These are phyloP conservation scores for Magallana ariakensis DNA, from an alignment of 1,140 invertebrate species.

Conservation along the genomic window DNA sequence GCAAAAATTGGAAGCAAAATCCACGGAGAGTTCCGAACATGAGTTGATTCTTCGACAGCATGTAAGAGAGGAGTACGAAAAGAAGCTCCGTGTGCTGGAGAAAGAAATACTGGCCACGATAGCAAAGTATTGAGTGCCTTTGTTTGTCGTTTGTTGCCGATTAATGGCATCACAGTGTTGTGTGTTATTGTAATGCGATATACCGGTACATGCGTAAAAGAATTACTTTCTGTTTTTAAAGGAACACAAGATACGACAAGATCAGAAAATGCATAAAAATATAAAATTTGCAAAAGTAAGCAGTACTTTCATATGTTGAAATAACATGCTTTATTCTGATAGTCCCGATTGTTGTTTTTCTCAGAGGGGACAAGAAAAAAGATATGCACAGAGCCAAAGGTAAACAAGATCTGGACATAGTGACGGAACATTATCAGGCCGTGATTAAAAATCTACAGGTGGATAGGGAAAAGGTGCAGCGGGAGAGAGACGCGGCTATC, in stretches of 20 bases:
- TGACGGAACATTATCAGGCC: slow-evolving; percentile 30
- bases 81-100: background rate
- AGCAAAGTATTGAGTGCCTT: background rate
- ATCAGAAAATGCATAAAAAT: too few relatives aligned
- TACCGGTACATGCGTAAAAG: too few relatives aligned
- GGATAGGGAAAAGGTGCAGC: slow-evolving; percentile 10
- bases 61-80: slow-evolving; percentile 25
- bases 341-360: background rate
- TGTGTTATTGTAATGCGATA: too few relatives aligned
- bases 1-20: background rate
- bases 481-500: slow-evolving; percentile 17
- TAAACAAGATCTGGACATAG: background rate
- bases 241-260: too few relatives aligned
- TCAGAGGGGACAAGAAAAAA: slow-evolving; percentile 16
- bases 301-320: too few relatives aligned
- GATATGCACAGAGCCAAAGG: background rate
- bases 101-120: slow-evolving; percentile 15
- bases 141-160: too few relatives aligned
- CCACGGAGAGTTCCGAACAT: slow-evolving; percentile 6
- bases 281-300: too few relatives aligned
- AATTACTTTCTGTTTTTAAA: too few relatives aligned
- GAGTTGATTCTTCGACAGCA: slow-evolving; percentile 16
- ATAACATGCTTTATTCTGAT: too few relatives aligned
- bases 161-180: too few relatives aligned
- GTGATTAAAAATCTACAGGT: slow-evolving; percentile 24